These are phyloP conservation scores for Nothobranchius furzeri DNA, from an alignment of 2,113 vertebrate species.

Conservation along the genomic window DNA sequence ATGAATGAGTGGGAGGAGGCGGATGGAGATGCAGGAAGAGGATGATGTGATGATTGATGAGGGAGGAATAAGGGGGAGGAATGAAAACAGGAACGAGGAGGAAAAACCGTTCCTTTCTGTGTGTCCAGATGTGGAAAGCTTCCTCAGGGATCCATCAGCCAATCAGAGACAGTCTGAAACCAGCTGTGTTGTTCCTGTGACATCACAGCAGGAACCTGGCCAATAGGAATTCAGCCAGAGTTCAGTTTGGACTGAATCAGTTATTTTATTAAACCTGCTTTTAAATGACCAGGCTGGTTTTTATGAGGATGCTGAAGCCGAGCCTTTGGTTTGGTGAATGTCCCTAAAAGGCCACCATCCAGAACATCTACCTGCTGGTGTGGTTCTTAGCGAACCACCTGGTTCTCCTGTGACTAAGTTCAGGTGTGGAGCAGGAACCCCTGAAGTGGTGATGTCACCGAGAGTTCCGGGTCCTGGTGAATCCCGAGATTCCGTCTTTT, in stretches of 20 bases:
- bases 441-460: not conserved
- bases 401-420: not conserved
- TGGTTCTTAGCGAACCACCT: too few species aligned
- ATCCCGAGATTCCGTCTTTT: not conserved
- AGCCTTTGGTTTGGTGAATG: too few species aligned
- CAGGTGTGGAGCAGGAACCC: conserved; percentile 2
- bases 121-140: conserved; percentile 20
- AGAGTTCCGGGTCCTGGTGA: not conserved
- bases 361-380: too few species aligned
- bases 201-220: conserved; percentile 25
- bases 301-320: too few species aligned
- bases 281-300: too few species aligned
- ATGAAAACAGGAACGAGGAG: not conserved
- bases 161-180: conserved; percentile 8
- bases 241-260: too few species aligned
- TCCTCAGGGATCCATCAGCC: conserved; percentile 1
- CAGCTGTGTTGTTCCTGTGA: conserved; percentile 45
- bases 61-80: not conserved
- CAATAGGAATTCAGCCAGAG: conserved; percentile 14
- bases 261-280: too few species aligned
- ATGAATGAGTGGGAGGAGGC: conserved; percentile 5
- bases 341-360: too few species aligned
- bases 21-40: not conserved
- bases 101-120: not conserved
- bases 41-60: not conserved